Conservation (phyloP, 92 coral and sea anemone species). For the Phymanthus crucifer region DNA sequence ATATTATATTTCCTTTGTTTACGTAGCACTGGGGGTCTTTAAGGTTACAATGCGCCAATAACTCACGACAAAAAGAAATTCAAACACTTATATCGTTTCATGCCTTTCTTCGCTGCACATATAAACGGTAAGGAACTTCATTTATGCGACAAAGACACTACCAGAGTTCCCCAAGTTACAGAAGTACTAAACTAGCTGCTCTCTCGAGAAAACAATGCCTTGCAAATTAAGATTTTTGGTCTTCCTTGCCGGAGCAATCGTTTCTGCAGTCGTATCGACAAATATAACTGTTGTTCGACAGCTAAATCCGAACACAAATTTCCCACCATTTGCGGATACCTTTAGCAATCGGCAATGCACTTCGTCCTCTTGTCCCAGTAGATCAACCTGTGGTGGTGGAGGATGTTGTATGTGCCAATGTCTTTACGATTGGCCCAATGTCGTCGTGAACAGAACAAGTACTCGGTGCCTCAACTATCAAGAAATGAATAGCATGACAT, state of each 20-base stretch:
- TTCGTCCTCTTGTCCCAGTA: neutral
- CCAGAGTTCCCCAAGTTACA: neutral
- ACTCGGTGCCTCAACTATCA: neutral
- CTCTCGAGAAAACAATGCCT: neutral
- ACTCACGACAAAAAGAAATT: neutral
- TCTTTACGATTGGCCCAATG: slow-evolving; percentile 7
- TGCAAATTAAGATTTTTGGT: neutral
- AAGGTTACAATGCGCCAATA: neutral
- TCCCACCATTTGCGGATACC: neutral
- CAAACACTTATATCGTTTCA: neutral
- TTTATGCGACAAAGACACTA: slow-evolving; percentile 5
- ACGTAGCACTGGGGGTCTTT: neutral
- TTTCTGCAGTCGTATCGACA: neutral
- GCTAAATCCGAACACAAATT: neutral
- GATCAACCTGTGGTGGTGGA: slow-evolving; percentile 6
- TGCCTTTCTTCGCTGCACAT: too few species aligned
- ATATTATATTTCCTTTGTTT: neutral
- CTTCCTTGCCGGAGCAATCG: neutral
- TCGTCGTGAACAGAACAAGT: slow-evolving; percentile 3
- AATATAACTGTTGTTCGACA: neutral
- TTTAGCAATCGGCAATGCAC: slow-evolving; percentile 14
- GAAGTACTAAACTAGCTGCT: neutral
- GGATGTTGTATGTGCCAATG: slow-evolving; percentile 8
- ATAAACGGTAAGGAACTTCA: neutral
- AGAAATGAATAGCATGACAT: neutral